Base-by-base conservation (phyloP, 2,113 vertebrate species). In the Malurus elegans region DNA sequence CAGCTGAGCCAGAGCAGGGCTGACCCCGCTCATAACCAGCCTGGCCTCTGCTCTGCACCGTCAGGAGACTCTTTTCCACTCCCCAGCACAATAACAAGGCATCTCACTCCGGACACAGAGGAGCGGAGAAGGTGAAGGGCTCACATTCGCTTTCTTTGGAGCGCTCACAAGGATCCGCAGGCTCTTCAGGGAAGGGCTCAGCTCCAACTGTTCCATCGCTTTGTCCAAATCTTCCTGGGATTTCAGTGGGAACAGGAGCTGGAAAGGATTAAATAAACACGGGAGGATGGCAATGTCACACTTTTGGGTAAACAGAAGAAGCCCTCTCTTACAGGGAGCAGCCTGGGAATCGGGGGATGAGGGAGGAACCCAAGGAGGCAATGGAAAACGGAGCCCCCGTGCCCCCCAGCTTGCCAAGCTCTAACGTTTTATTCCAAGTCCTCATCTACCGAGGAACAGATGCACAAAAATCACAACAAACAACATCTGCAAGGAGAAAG, bases 141-240 rank as follows among this genome's bases (percentile, higher is more conserved):
- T 98, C 96, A 99, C 99, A 45, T 98, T 98, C 91, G 98, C 98
- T 98, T 98, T 98, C 95, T 98, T 98, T 86, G 98, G 98, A 88
- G 98, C 98, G 96, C 98, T 99, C 67, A 99, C 98, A 92, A 98
- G 94, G 83, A 99, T 97, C 92, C 98, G 97, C 88, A 99, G 97
- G 81, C 98, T 98, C 74, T 98, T 99, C 89, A 97, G 92, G 90
- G 97, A 98, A 32, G 98, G 97, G 96, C 97, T 98, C 92, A 97
- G 97, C 95, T 98, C 97, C 97, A 98, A 86, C 54, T 97, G 97
- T 95, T 98, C 96, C 95, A 99, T 91, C 0, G 98, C 99, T 94
- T 98, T 98, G 94, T 99, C 99, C 98, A 99, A 96, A 94, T 99
- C 99, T 94, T 99, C 98, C 97, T 99, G 99, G 81, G 98, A 98